Conservation (phyloP, 2,797 vertebrate species). For the Tokudaia tokunoshimensis region DNA sequence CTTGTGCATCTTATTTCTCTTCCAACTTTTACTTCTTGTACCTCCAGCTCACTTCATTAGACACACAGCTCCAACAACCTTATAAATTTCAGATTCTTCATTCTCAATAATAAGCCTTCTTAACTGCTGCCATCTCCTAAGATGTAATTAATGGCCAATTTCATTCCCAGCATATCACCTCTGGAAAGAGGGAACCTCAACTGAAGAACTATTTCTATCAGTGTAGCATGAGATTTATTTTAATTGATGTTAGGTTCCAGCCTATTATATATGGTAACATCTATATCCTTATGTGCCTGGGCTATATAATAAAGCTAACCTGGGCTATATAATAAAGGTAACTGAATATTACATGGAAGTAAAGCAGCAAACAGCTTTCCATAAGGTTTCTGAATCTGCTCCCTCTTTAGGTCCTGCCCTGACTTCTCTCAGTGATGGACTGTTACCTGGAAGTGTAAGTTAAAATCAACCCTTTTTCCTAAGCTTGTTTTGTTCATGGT, state of each 20-base stretch:
- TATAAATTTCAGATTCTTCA: background rate
- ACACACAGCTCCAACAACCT: too few species aligned
- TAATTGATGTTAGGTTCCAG: background rate
- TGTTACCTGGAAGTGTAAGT: background rate
- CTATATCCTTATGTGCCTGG: background rate
- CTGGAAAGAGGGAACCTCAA: background rate
- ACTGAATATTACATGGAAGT: background rate
- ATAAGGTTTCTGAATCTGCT: too few species aligned
- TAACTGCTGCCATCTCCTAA: background rate
- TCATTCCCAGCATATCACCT: background rate
- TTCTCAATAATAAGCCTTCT: too few species aligned
- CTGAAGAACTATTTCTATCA: background rate
- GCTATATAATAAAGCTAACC: background rate
- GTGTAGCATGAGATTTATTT: background rate
- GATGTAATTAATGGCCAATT: background rate
- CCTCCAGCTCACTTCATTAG: background rate
- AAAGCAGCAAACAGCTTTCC: background rate
- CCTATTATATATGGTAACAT: background rate
- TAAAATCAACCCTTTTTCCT: background rate
- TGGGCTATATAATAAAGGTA: background rate
- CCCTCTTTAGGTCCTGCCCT: background rate
- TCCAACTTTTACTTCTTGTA: too few species aligned
- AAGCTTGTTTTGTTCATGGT: background rate
- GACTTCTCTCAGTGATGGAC: background rate
- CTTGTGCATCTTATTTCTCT: fast-evolving